phyloP scores from a whole-genome alignment of 1,140 invertebrate species.

The Camponotus vicinus region DNA sequence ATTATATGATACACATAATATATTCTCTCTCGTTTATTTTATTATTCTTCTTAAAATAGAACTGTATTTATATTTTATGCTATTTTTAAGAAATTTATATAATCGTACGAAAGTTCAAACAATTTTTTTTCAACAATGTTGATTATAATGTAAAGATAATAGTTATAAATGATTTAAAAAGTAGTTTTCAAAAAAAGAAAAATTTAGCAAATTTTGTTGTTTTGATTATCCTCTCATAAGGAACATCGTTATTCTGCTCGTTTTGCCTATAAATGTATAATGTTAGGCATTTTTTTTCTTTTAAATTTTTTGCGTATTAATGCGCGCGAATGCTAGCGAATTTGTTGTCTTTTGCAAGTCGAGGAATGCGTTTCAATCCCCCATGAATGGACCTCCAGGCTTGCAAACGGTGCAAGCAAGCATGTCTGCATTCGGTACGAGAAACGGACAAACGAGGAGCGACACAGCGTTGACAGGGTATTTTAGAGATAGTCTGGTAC shows the following conservation, averaged over 20 bases:
- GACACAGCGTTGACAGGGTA: conserved; percentile 24
- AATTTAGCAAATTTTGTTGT: neutral
- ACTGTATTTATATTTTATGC: neutral
- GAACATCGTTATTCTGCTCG: neutral
- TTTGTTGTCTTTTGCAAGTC: conserved; percentile 14
- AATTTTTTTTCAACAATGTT: neutral
- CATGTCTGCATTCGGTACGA: conserved; percentile 1
- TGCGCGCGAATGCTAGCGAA: neutral
- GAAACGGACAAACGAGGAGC: conserved; percentile 22
- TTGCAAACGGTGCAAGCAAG: conserved; percentile 13
- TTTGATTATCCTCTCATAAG: neutral
- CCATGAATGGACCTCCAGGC: conserved; percentile 12
- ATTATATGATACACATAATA: neutral
- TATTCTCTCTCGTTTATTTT: neutral
- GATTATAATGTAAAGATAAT: neutral
- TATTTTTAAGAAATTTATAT: neutral
- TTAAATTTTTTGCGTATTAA: conserved; percentile 34
- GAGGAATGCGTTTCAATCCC: neutral
- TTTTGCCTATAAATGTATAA: neutral
- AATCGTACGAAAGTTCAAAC: neutral
- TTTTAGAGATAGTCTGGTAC: conserved; percentile 16
- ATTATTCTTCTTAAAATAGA: neutral
- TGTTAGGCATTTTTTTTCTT: neutral
- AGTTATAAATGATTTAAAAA: neutral
- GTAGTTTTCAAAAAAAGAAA: neutral